Evolutionary conservation across 2,113 vertebrate genomes (phyloP), one percentile per base, ranked within the genome.

Genomic region (Etia nguti): DNA sequence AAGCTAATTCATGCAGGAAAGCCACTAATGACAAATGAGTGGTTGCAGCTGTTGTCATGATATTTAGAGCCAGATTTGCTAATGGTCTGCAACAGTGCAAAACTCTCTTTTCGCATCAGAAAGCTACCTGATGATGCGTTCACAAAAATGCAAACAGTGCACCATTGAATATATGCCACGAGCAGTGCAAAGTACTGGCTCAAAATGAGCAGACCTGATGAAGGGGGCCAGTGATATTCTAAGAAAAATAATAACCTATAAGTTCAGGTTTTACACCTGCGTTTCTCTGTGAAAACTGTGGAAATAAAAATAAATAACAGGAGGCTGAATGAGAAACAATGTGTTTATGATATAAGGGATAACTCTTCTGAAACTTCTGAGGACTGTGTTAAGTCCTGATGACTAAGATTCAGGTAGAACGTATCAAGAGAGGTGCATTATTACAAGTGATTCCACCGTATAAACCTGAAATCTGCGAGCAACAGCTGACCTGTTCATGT

Each of bases 401-500:
- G 36, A 68, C n/a, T 13, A 36, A 70, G 65, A 73, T 24, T 73
- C 65, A 46, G 38, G 41, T 46, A 43, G 8, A 46, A 16, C 6
- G 12, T 26, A 24, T 73, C 0, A 0, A 73, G 65, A 46, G 0
- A 22, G 22, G n/a, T 43, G 5, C 1, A 26, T 10, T 46, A 46
- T 73, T 26, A 46, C n/a, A n/a, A n/a, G n/a, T n/a, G n/a, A n/a
- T n/a, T n/a, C n/a, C n/a, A n/a, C n/a, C n/a, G n/a, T n/a, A n/a
- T n/a, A n/a, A n/a, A n/a, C n/a, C n/a, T n/a, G n/a, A n/a, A n/a
- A n/a, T n/a, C n/a, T n/a, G n/a, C n/a, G n/a, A n/a, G n/a, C n/a
- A n/a, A n/a, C n/a, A n/a, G n/a, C n/a, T n/a, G n/a, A n/a, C n/a
- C n/a, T 73, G 2, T 73, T 43, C 38, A 26, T 4, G 41, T 26